Evolutionary conservation across 2,113 vertebrate species (phyloP), one percentile per base, ranked within the genome.

Genomic region (Mesitornis unicolor): DNA sequence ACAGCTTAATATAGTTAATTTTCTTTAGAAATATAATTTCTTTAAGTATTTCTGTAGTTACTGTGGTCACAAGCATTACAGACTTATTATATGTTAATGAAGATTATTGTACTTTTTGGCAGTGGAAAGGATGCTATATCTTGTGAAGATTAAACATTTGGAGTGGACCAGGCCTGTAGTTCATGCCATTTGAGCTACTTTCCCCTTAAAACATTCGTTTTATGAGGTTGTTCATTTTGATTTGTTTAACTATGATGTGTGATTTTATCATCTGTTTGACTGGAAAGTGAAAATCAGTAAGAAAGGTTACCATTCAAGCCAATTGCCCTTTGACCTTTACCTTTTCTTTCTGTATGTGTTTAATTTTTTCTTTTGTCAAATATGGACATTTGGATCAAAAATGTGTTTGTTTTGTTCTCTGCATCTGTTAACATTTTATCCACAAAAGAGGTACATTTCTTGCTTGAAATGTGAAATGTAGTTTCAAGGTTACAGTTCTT

Each of bases 401-500:
- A 53, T 25, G 7, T 13, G 16, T 68, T 73, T 8, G 1, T 1
- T 68, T 61, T 24, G n/a, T 57, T 35, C 12, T 63, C 26, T 74
- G 6, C 11, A 31, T 63, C 35, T 22, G 2, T 88, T 73, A 60
- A 57, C 2, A 50, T 84, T 79, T 92, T 92, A 45, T 73, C 33
- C 42, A 77, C 28, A 63, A n/a, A 87, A 48, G 24, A 35, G 2
- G 8, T 33, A 63, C n/a, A 38, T 67, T 89, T 73, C 65, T 84
- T 65, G 3, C n/a, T 82, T 48, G 31, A 89, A 87, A 81, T 64
- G 19, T 79, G 51, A 87, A 84, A 84, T 76, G 13, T 21, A 42
- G 10, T 68, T 89, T 87, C 84, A 94, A 95, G 56, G 77, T 94
- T 84, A 92, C 28, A 64, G 40, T 79, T 71, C 33, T 85, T 87